Evolutionary conservation across 1,140 invertebrate species (phyloP).

Genomic region (Pseudachorutes palmiensis): DNA sequence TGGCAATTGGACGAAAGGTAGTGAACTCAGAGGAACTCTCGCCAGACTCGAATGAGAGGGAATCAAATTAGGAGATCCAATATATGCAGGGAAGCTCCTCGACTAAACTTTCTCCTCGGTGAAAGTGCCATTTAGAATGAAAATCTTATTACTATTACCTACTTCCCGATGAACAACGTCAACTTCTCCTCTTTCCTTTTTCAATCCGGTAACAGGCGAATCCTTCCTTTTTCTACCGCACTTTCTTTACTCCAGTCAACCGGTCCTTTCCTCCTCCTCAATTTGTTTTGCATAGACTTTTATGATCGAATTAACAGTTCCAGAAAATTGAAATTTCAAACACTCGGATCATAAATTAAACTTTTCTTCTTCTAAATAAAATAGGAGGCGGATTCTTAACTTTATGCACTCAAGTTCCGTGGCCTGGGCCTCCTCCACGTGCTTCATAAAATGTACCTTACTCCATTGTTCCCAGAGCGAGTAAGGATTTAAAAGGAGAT

Average conservation of each 20-base stretch:
- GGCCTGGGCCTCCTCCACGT: too few species aligned
- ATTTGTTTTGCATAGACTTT: not conserved
- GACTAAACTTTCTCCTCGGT: not conserved
- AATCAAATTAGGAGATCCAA: slow-evolving; percentile 1
- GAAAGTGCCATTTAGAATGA: not conserved
- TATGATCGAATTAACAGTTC: not conserved
- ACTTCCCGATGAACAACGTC: not conserved
- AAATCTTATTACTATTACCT: too few species aligned
- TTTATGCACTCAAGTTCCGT: too few species aligned
- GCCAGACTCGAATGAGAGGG: not conserved
- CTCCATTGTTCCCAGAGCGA: too few species aligned
- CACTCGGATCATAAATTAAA: not conserved
- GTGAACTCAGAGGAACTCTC: not conserved
- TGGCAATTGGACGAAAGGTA: not conserved
- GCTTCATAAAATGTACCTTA: too few species aligned
- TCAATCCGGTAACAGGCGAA: too few species aligned
- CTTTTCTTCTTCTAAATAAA: not conserved
- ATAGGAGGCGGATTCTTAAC: not conserved
- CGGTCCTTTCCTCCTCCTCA: not conserved
- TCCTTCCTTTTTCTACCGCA: not conserved
- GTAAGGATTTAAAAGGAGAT: too few species aligned
- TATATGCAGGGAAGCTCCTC: not conserved
- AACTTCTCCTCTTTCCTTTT: not conserved
- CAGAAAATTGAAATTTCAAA: not conserved
- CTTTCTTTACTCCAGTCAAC: not conserved